phyloP scores from a whole-genome alignment of 2,797 vertebrate genomes.

The Discoglossus pictus region DNA sequence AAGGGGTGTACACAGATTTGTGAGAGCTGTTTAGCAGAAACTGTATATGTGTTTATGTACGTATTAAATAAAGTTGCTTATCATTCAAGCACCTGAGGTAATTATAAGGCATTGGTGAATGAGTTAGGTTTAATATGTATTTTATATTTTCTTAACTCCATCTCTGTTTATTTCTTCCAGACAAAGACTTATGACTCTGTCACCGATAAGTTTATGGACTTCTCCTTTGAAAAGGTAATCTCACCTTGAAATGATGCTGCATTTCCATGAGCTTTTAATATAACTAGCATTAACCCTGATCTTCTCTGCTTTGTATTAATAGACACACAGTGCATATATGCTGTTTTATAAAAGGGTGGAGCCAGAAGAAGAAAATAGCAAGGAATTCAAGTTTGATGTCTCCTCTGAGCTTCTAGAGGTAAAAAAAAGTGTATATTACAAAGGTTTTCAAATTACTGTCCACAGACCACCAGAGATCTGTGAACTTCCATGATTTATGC shows the following conservation, averaged over 20 bases:
- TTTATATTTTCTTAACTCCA: constrained; percentile 29
- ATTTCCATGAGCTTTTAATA: constrained; percentile 47
- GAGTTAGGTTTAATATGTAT: too few species aligned
- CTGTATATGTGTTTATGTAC: too few species aligned
- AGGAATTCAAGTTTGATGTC: constrained; percentile 93
- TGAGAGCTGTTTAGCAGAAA: too few species aligned
- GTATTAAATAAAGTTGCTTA: too few species aligned
- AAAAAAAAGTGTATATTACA: too few species aligned
- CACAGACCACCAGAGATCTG: too few species aligned
- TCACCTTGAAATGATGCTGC: constrained; percentile 55
- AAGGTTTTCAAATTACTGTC: too few species aligned
- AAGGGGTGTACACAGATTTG: too few species aligned
- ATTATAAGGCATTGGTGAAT: too few species aligned
- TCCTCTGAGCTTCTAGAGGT: constrained; percentile 87
- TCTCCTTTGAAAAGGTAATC: constrained; percentile 97
- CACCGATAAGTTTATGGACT: constrained; percentile 99
- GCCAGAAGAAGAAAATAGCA: constrained; percentile 92
- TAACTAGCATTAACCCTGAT: too few species aligned
- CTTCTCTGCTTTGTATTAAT: constrained; percentile 50
- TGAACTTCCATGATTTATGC: too few species aligned
- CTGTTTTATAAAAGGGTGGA: constrained; percentile 97
- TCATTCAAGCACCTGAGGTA: too few species aligned
- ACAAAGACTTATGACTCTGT: constrained; percentile 99
- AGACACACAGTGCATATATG: constrained; percentile 99
- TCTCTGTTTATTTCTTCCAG: constrained; percentile 76